Conservation (phyloP, 2,888 invertebrate genomes). For the Andrena camellia region DNA sequence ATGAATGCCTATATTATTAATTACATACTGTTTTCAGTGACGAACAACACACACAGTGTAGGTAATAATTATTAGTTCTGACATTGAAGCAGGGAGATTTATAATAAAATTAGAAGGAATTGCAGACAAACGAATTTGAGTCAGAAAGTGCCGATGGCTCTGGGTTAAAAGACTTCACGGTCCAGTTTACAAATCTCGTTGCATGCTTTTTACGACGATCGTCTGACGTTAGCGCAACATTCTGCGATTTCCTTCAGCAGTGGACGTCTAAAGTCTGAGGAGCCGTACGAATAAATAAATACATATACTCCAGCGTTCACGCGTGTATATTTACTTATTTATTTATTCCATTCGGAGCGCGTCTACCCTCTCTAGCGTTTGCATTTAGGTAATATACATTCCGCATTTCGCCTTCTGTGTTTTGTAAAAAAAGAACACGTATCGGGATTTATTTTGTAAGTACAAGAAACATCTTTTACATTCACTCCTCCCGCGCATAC, state of each 20-base stretch:
- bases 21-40: neutral
- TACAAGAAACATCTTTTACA: conserved; percentile 1
- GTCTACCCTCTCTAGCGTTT: conserved; percentile 12
- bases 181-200: neutral
- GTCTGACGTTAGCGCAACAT: conserved; percentile 43
- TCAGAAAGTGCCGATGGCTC: conserved; percentile 4
- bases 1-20: neutral
- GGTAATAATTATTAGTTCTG: neutral
- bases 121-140: neutral
- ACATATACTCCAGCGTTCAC: neutral
- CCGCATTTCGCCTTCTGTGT: neutral
- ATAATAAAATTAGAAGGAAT: neutral
- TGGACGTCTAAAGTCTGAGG: conserved; percentile 8
- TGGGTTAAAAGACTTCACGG: neutral
- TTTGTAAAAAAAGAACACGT: neutral
- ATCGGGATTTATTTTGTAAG: neutral
- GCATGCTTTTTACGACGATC: conserved; percentile 23
- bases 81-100: neutral
- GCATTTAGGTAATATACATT: neutral
- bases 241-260: conserved; percentile 36
- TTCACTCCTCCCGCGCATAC: conserved; percentile 6
- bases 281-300: conserved; percentile 27
- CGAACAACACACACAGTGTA: neutral
- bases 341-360: conserved; percentile 1
- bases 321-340: conserved; percentile 27